A percentile compares a stretch with the other conserved stretches of the same genome.
phyloP scores from a whole-genome alignment of 2,113 vertebrate species.

The Gopherus evgoodei region DNA sequence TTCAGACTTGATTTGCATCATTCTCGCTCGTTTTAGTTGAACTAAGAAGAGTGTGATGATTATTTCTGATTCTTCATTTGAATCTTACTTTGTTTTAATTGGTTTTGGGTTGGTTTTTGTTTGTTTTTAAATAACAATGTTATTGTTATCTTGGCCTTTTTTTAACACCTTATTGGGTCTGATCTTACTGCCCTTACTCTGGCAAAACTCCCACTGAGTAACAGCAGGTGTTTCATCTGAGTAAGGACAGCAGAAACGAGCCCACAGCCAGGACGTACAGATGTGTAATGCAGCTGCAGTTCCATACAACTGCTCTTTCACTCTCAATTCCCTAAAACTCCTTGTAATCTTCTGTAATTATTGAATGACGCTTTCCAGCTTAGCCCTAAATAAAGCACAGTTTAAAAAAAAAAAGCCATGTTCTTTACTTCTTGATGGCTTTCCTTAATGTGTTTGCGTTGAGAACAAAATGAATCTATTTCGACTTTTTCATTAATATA shows the following conservation, averaged over 20 bases:
- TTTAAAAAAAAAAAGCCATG: slow-evolving; percentile 88
- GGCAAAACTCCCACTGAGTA: slow-evolving; percentile 59
- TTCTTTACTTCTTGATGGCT: slow-evolving; percentile 67
- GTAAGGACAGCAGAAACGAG: slow-evolving; percentile 66
- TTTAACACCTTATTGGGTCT: slow-evolving; percentile 67
- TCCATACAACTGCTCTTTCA: slow-evolving; percentile 94
- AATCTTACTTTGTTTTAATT: slow-evolving; percentile 24
- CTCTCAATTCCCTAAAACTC: slow-evolving; percentile 95
- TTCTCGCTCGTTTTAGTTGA: slow-evolving; percentile 61
- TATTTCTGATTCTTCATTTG: slow-evolving; percentile 76
- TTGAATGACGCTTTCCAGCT: slow-evolving; percentile 99
- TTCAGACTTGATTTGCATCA: slow-evolving; percentile 80
- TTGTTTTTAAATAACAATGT: slow-evolving; percentile 40
- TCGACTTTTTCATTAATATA: slow-evolving; percentile 68
- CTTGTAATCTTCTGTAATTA: slow-evolving; percentile 99
- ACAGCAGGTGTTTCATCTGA: slow-evolving; percentile 51
- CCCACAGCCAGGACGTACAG: slow-evolving; percentile 80
- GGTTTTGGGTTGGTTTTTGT: slow-evolving; percentile 15
- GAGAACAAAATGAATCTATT: slow-evolving; percentile 71
- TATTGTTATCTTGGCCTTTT: slow-evolving; percentile 51
- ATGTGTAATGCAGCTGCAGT: slow-evolving; percentile 83
- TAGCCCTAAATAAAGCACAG: slow-evolving; percentile 99
- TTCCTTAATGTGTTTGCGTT: slow-evolving; percentile 70
- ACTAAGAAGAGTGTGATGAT: slow-evolving; percentile 77
- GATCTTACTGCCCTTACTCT: slow-evolving; percentile 60